Conservation (phyloP, 2,888 invertebrate species). For the Dicranocentrus wangi region DNA sequence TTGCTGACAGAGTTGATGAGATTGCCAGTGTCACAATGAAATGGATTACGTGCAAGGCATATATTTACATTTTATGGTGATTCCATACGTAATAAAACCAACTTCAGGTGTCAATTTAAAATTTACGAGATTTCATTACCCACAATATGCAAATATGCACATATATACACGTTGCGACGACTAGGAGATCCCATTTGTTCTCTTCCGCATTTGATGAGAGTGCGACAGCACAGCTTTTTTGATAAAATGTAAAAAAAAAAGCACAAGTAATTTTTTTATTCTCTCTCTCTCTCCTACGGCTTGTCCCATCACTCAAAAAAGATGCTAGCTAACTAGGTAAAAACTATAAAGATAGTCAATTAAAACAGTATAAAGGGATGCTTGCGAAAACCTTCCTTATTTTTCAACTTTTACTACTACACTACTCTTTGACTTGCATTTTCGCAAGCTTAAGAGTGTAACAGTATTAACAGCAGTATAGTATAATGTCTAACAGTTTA, state of each 20-base stretch:
- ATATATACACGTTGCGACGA: too few species aligned
- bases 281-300: too few species aligned
- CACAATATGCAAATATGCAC: too few species aligned
- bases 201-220: too few species aligned
- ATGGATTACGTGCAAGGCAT: constrained; percentile 52
- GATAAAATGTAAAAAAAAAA: too few species aligned
- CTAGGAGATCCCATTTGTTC: too few species aligned
- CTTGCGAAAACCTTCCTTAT: not conserved
- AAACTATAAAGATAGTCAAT: constrained; percentile 25
- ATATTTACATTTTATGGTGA: not conserved
- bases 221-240: too few species aligned
- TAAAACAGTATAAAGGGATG: not conserved
- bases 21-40: constrained; percentile 46
- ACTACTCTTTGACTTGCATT: not conserved
- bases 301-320: too few species aligned
- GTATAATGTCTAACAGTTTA: too few species aligned
- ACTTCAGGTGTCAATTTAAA: constrained; percentile 39
- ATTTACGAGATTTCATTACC: constrained; percentile 16
- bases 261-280: too few species aligned
- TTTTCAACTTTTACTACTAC: constrained; percentile 1
- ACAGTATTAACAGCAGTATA: too few species aligned
- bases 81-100: constrained; percentile 10
- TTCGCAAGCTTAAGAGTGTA: not conserved
- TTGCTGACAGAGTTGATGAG: constrained; percentile 24
- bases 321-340: constrained; percentile 7